A percentile compares a stretch with the other conserved stretches of the same genome.
These are phyloP conservation scores for Dendrocincla tyrannina DNA, from an alignment of 2,797 vertebrate species.

Conservation along the genomic window DNA sequence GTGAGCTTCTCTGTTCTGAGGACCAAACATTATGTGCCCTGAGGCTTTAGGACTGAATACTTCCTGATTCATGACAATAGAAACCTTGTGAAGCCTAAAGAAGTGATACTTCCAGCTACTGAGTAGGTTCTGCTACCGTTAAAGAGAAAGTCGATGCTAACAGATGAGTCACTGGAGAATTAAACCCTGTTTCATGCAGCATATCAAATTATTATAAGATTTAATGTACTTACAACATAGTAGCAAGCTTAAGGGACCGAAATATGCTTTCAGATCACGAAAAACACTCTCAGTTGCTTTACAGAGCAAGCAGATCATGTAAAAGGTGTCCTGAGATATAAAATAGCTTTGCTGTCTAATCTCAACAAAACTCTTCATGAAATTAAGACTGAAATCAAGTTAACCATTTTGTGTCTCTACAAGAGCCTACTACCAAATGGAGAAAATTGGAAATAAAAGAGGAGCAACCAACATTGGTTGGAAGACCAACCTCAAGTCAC, in stretches of 20 bases:
- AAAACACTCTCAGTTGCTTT: neutral
- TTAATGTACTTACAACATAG: neutral
- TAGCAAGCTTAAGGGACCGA: neutral
- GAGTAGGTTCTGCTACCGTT: neutral
- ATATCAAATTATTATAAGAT: neutral
- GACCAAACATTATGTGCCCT: neutral
- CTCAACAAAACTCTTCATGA: neutral
- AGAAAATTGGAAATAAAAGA: neutral
- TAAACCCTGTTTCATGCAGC: neutral
- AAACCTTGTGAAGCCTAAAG: neutral
- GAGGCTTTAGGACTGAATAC: neutral
- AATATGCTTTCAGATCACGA: neutral
- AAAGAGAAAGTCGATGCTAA: neutral
- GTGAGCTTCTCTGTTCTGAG: neutral
- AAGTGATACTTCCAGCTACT: neutral
- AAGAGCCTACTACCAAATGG: neutral
- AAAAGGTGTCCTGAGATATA: neutral
- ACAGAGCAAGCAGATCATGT: neutral
- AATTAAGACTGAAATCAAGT: neutral
- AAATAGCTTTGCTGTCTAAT: neutral
- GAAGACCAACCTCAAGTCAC: no score
- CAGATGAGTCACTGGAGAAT: neutral
- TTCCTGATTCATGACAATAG: neutral
- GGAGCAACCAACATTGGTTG: no score
- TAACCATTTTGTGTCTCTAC: neutral